Conservation (phyloP, 2,113 vertebrate genomes). For the Sebastes fasciatus region DNA sequence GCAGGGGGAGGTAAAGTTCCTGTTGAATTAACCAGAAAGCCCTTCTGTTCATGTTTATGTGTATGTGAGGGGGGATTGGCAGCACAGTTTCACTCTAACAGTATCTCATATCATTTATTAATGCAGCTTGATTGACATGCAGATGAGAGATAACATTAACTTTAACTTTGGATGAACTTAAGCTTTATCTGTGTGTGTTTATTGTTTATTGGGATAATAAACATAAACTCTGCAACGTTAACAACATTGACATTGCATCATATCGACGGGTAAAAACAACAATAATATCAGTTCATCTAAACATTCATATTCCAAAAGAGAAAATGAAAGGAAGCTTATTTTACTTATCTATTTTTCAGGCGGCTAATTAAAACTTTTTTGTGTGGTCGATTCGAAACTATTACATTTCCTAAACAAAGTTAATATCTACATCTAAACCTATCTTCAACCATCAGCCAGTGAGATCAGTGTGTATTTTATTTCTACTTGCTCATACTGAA, state of each 20-base stretch:
- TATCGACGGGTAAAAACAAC: not conserved
- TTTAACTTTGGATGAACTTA: not conserved
- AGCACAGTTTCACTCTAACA: not conserved
- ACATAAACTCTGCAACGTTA: not conserved
- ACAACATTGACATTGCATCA: not conserved
- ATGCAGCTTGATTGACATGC: not conserved
- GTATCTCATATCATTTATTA: not conserved
- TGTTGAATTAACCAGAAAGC: not conserved
- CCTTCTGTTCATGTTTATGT: not conserved
- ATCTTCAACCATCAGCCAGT: not conserved
- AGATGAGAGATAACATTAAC: not conserved
- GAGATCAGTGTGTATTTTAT: not conserved
- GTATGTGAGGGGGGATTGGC: no score
- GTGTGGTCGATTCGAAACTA: not conserved
- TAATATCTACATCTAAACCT: not conserved
- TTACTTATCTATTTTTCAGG: not conserved
- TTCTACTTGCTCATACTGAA: not conserved
- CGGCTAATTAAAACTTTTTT: not conserved
- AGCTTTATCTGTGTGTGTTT: not conserved
- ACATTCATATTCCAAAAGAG: not conserved
- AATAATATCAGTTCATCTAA: not conserved
- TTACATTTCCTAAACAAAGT: not conserved
- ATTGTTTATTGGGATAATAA: not conserved
- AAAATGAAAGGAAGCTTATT: not conserved
- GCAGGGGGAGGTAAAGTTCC: constrained; percentile 68